A percentile compares a stretch with the other conserved stretches of the same genome.
These are phyloP conservation scores for Dendropsophus ebraccatus DNA, from an alignment of 2,113 vertebrate genomes.

Conservation along the genomic window DNA sequence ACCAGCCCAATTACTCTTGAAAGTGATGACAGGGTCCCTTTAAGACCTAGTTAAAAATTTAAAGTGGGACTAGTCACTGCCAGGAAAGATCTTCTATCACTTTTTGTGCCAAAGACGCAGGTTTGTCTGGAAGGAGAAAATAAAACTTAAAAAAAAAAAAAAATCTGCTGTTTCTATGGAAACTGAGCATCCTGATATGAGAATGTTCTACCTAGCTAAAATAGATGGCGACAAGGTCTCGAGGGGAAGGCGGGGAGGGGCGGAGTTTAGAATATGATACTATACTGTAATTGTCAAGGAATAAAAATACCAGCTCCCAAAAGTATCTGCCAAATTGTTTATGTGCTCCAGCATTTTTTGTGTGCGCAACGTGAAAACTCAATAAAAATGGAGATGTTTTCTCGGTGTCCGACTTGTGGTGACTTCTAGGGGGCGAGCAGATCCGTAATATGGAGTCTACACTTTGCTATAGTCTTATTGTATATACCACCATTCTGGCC, in stretches of 20 bases:
- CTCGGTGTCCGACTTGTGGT: neutral
- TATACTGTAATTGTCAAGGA: neutral
- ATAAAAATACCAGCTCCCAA: constrained; percentile 6
- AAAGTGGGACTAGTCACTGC: constrained; percentile 24
- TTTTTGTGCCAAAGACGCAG: constrained; percentile 27
- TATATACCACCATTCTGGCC: too few species aligned
- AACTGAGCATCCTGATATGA: neutral
- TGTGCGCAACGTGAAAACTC: neutral
- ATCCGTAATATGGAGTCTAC: neutral
- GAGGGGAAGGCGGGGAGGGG: neutral
- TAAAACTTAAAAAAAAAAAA: neutral
- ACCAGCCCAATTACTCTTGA: too few species aligned
- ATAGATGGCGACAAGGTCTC: constrained; percentile 9
- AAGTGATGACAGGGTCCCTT: too few species aligned
- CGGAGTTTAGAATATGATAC: neutral
- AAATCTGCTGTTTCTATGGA: constrained; percentile 21
- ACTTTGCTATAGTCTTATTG: neutral
- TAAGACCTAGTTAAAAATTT: neutral
- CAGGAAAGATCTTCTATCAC: constrained; percentile 8
- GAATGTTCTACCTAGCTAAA: neutral
- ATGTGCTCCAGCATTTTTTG: constrained; percentile 28
- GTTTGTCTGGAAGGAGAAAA: neutral
- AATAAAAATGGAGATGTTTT: constrained; percentile 33
- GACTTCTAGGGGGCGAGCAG: neutral
- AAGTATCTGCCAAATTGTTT: constrained; percentile 19